Evolutionary conservation across 2,797 vertebrate species (phyloP).

Genomic region (Pipistrellus nathusii): DNA sequence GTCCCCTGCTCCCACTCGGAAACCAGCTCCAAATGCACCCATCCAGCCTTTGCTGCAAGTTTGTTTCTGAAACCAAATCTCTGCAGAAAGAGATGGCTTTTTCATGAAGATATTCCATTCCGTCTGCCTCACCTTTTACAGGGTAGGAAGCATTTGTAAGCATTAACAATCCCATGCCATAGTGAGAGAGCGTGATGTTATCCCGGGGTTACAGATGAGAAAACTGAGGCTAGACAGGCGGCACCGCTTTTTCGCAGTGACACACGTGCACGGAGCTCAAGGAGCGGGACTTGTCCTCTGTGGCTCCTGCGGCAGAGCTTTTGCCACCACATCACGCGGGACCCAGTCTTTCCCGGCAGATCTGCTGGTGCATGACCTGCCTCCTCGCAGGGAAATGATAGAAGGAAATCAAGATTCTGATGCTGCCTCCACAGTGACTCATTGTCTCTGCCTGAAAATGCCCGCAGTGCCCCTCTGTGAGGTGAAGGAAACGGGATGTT

Average conservation of each 20-base stretch:
- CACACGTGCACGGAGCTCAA: neutral
- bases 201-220: neutral
- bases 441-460: slow-evolving; percentile 54
- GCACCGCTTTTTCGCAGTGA: neutral
- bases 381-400: neutral
- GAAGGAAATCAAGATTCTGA: slow-evolving; percentile 50
- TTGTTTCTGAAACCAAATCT: neutral
- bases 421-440: slow-evolving; percentile 64
- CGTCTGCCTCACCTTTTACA: neutral
- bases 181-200: neutral
- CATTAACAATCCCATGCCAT: neutral
- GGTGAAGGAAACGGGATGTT: slow-evolving; percentile 42
- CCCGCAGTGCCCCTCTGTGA: slow-evolving; percentile 63
- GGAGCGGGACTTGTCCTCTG: neutral
- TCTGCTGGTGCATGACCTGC: slow-evolving; percentile 23
- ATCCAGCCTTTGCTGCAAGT: neutral
- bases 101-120: neutral
- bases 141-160: neutral
- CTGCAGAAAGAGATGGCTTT: slow-evolving; percentile 1
- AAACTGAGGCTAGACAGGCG: neutral
- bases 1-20: neutral
- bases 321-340: neutral
- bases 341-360: neutral
- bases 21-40: neutral
- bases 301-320: neutral